phyloP scores from a whole-genome alignment of 2,113 vertebrate genomes.

The Alligator sinensis region DNA sequence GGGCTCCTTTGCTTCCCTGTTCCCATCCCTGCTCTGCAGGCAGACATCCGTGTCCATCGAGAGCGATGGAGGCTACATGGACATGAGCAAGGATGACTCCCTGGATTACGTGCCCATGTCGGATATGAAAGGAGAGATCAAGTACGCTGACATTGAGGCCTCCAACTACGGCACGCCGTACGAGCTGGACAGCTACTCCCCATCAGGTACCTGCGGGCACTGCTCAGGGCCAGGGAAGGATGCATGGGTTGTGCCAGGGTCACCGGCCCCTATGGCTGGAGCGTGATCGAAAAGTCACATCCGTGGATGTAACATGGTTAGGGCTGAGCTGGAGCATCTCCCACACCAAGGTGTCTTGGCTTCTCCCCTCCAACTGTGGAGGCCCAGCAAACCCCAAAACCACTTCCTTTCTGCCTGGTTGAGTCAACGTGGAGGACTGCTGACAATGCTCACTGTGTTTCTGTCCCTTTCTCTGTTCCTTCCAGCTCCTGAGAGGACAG shows the following conservation, averaged over 20 bases:
- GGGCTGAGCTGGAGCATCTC: background rate
- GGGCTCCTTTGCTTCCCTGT: background rate
- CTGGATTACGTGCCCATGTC: slow-evolving; percentile 95
- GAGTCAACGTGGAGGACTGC: background rate
- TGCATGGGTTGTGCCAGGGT: background rate
- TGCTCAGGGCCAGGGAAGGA: rapidly evolving
- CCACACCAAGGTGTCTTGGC: rapidly evolving
- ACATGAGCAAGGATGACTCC: slow-evolving; percentile 96
- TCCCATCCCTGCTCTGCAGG: slow-evolving; percentile 61
- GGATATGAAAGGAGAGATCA: slow-evolving; percentile 89
- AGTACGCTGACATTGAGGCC: slow-evolving; percentile 93
- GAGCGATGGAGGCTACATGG: slow-evolving; percentile 97
- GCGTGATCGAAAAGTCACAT: background rate
- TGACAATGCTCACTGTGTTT: background rate
- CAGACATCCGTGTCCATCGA: slow-evolving; percentile 89
- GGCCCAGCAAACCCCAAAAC: background rate
- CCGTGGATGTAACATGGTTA: too few species aligned
- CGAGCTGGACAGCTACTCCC: slow-evolving; percentile 88
- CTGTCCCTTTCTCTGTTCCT: slow-evolving; percentile 13
- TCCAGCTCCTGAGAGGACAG: slow-evolving; percentile 85
- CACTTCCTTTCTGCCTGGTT: background rate
- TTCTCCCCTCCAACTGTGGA: background rate
- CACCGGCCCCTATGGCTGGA: background rate
- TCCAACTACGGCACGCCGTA: slow-evolving; percentile 92
- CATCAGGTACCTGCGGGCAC: slow-evolving; percentile 71